phyloP scores from a whole-genome alignment of 2,888 invertebrate genomes.

The Hemithea aestivaria region DNA sequence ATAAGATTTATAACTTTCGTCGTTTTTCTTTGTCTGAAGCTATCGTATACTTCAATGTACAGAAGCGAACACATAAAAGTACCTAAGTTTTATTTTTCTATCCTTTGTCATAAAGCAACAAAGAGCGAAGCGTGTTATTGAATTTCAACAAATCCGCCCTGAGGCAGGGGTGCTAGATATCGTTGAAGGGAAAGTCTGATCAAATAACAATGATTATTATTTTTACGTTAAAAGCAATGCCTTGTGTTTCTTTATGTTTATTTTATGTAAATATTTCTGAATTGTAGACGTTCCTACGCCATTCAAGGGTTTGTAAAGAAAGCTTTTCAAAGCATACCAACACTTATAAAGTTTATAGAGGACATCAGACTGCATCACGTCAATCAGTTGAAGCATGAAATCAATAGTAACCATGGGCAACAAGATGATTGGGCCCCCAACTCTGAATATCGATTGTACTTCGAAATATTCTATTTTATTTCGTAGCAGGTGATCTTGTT shows the following conservation, averaged over 20 bases:
- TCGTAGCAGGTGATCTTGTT: conserved; percentile 49
- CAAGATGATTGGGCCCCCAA: conserved; percentile 19
- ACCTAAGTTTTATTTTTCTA: conserved; percentile 32
- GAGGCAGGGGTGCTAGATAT: conserved; percentile 33
- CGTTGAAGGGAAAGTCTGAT: conserved; percentile 40
- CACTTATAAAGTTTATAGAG: conserved; percentile 21
- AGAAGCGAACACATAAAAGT: conserved; percentile 26
- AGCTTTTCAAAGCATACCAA: neutral
- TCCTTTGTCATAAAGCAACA: conserved; percentile 48
- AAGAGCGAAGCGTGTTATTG: conserved; percentile 53
- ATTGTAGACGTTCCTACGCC: neutral
- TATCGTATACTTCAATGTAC: neutral
- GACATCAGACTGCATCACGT: conserved; percentile 40
- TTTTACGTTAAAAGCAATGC: conserved; percentile 15
- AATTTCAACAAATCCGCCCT: conserved; percentile 50
- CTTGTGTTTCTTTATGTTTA: conserved; percentile 6
- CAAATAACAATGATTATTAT: conserved; percentile 33
- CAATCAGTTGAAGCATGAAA: conserved; percentile 47
- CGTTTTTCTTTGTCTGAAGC: too few species aligned
- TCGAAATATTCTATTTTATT: conserved; percentile 32
- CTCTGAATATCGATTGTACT: conserved; percentile 41
- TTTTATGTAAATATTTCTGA: conserved; percentile 3
- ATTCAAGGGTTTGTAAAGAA: neutral
- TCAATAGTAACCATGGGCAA: conserved; percentile 38
- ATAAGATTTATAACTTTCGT: too few species aligned